Evolutionary conservation across 2,888 invertebrate genomes (phyloP), one percentile per base, ranked within the genome.

Genomic region (Sarcophaga caerulescens): DNA sequence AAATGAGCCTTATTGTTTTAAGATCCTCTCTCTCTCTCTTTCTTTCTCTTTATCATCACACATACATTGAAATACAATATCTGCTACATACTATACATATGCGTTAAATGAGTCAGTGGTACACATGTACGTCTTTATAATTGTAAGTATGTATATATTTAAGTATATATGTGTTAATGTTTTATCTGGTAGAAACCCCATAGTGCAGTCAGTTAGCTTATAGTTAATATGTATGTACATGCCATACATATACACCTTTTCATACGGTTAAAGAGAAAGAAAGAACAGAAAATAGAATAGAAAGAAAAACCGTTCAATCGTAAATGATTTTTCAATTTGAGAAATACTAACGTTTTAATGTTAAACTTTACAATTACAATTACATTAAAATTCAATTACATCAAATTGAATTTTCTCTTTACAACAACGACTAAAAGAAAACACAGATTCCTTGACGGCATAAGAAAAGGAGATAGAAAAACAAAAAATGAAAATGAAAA

Each of bases 1-100:
- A 85, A 82, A 85, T 85, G 82, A 85, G 81, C 85, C 85, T 79
- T 71, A 85, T 85, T 85, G 85, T 85, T 82, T 71, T 76, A 76
- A 69, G 70, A 57, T 52, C 17, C 17, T 52, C 52, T 52, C 14
- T 52, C 12, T 4, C 17, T 52, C 52, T 52, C 14, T 47, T 14
- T 52, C 52, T 17, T 5, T 52, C 52, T 52, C 17, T 14, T 17
- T 52, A 12, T 52, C 14, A 14, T 52, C 17, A 52, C 52, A 52
- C 14, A 52, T 52, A 12, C 52, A 52, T 5, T 4, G 52, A 52
- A 14, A 52, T 52, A 52, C 17, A 52, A 52, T 35, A 35, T 8
- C 35, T 35, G 8, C 1, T 35, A 35, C 35, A 35, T 35, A 35
- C 35, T 8, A 35, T 35, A 35, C 35, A 35, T 10, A 35, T 35